A percentile compares a stretch with the other conserved stretches of the same genome.
Conservation (phyloP, 2,113 vertebrate species). For the Scatophagus argus region DNA sequence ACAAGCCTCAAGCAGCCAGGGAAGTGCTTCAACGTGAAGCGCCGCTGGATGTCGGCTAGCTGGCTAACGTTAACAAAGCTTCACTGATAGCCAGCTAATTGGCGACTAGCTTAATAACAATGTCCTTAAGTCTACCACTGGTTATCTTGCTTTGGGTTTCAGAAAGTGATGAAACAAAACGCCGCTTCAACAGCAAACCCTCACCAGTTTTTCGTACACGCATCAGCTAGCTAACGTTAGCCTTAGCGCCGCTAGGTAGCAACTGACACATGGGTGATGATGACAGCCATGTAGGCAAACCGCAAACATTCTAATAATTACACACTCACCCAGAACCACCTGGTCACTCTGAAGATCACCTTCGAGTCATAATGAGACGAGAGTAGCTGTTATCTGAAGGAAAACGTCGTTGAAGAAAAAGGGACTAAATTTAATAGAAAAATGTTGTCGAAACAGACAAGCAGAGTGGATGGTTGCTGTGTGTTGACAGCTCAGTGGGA, state of each 20-base stretch:
- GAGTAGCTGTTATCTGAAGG: slow-evolving; percentile 65
- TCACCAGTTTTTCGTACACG: neutral
- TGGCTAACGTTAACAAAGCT: slow-evolving; percentile 62
- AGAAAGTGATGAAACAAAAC: rapidly evolving
- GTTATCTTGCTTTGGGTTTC: neutral
- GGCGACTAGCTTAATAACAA: neutral
- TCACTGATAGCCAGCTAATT: slow-evolving; percentile 47
- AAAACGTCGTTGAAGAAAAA: slow-evolving; percentile 55
- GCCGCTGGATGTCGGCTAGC: slow-evolving; percentile 46
- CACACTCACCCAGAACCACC: slow-evolving; percentile 86
- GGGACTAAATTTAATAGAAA: slow-evolving; percentile 13
- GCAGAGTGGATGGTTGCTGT: slow-evolving; percentile 10
- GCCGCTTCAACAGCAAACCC: neutral
- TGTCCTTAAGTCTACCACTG: neutral
- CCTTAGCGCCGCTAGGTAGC: slow-evolving; percentile 55
- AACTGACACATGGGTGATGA: slow-evolving; percentile 76
- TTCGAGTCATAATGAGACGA: slow-evolving; percentile 80
- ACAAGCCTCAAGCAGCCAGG: neutral
- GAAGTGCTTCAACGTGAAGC: neutral
- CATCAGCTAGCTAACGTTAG: slow-evolving; percentile 33
- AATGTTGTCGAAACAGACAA: slow-evolving; percentile 40
- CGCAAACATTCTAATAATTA: slow-evolving; percentile 7
- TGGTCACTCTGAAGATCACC: slow-evolving; percentile 84
- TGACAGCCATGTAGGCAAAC: slow-evolving; percentile 58
- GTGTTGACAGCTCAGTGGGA: slow-evolving; percentile 75